phyloP scores from a whole-genome alignment of 2,797 vertebrate genomes.

The Enteromius afrohamiltoni region DNA sequence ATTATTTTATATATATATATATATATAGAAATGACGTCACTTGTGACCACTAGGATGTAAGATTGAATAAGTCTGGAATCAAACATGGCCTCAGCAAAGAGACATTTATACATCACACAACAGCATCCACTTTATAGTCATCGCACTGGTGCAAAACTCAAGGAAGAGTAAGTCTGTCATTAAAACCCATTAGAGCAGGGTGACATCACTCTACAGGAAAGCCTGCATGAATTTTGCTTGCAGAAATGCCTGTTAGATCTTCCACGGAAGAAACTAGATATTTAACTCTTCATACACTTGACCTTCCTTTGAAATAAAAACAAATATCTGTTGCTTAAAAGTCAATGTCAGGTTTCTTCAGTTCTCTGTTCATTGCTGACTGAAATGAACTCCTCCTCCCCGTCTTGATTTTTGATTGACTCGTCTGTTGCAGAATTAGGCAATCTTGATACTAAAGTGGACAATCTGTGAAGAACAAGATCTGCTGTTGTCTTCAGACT shows the following conservation, averaged over 20 bases:
- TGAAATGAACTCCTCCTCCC: conserved; percentile 34
- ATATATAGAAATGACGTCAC: not conserved
- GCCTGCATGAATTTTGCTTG: not conserved
- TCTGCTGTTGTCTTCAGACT: conserved; percentile 74
- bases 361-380: conserved; percentile 13
- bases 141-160: not conserved
- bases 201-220: not conserved
- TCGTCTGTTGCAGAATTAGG: conserved; percentile 53
- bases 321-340: not conserved
- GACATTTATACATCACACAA: not conserved
- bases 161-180: not conserved
- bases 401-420: conserved; percentile 44
- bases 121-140: not conserved
- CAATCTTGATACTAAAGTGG: conserved; percentile 64
- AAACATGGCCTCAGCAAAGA: not conserved
- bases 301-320: not conserved
- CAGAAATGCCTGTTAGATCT: not conserved
- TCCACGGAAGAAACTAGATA: not conserved
- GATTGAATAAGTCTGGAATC: not conserved
- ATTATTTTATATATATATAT: not conserved
- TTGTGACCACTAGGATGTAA: not conserved
- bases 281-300: not conserved
- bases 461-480: conserved; percentile 74
- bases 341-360: not conserved
- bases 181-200: not conserved